A percentile compares a stretch with the other conserved stretches of the same genome.
Conservation (phyloP, 2,888 invertebrate genomes). For the Mellilla xanthometata region DNA sequence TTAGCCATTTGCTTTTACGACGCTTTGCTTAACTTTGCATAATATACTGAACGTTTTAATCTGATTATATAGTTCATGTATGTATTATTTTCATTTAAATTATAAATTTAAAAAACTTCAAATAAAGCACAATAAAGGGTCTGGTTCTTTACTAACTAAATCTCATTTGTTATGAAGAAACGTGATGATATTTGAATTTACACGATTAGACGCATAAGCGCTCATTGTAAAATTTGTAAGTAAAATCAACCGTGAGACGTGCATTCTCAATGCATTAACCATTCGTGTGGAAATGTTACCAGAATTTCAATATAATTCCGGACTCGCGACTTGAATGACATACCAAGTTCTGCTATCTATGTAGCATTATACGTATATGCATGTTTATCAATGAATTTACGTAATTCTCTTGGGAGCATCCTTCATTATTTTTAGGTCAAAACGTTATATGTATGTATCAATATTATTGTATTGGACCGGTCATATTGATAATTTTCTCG, state of each 20-base stretch:
- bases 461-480: slow-evolving; percentile 25
- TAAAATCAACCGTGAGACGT: slow-evolving; percentile 24
- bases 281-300: slow-evolving; percentile 11
- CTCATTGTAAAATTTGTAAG: slow-evolving; percentile 13
- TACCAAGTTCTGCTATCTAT: slow-evolving; percentile 9
- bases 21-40: too few relatives aligned
- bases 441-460: slow-evolving; percentile 28
- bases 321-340: slow-evolving; percentile 9
- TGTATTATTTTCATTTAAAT: too few relatives aligned
- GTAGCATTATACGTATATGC: too few relatives aligned
- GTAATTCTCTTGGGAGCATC: slow-evolving; percentile 7
- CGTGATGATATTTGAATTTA: slow-evolving; percentile 39
- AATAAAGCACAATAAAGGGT: not conserved
- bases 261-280: slow-evolving; percentile 19
- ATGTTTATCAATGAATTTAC: slow-evolving; percentile 20
- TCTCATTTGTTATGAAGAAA: slow-evolving; percentile 24
- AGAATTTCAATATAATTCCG: slow-evolving; percentile 16
- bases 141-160: slow-evolving; percentile 2
- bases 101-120: too few relatives aligned
- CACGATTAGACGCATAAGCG: slow-evolving; percentile 36
- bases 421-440: slow-evolving; percentile 11
- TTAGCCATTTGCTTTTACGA: not conserved
- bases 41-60: too few relatives aligned
- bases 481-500: slow-evolving; percentile 31
- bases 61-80: too few relatives aligned